Evolutionary conservation across 2,797 vertebrate species (phyloP).

Genomic region (Gallirallus australis): DNA sequence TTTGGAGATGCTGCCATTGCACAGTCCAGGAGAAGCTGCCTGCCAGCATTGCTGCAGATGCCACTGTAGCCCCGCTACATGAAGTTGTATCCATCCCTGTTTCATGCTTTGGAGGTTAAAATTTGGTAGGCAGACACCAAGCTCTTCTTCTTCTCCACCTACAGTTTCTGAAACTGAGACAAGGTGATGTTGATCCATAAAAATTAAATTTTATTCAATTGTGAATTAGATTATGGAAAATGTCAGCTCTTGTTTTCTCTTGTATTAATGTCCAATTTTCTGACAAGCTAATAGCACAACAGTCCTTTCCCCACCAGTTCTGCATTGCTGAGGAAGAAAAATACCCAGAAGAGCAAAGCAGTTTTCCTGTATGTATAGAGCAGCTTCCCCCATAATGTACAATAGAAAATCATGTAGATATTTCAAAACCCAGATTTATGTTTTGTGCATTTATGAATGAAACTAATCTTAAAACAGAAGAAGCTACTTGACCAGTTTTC

Average conservation of each 20-base stretch:
- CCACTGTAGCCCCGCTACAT: neutral
- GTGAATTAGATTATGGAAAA: conserved; percentile 53
- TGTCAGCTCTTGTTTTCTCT: conserved; percentile 32
- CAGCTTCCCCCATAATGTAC: conserved; percentile 15
- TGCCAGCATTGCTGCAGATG: neutral
- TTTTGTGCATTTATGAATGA: conserved; percentile 48
- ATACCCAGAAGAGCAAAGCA: neutral
- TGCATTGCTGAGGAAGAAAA: conserved; percentile 32
- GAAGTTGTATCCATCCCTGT: neutral
- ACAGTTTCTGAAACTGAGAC: conserved; percentile 52
- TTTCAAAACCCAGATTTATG: conserved; percentile 22
- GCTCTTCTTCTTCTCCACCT: neutral
- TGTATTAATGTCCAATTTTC: neutral
- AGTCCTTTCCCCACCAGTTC: conserved; percentile 36
- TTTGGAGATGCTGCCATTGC: neutral
- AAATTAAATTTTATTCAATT: conserved; percentile 48
- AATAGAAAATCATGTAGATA: conserved; percentile 39
- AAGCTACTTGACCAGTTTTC: neutral
- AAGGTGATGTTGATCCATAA: conserved; percentile 58
- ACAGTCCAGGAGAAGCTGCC: neutral
- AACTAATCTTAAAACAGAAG: conserved; percentile 35
- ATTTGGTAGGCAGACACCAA: neutral
- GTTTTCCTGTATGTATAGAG: neutral
- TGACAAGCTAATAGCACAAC: conserved; percentile 37
- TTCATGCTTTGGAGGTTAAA: neutral